Evolutionary conservation across 1,140 invertebrate species (phyloP).

Genomic region (Brevipalpus yothersi): DNA sequence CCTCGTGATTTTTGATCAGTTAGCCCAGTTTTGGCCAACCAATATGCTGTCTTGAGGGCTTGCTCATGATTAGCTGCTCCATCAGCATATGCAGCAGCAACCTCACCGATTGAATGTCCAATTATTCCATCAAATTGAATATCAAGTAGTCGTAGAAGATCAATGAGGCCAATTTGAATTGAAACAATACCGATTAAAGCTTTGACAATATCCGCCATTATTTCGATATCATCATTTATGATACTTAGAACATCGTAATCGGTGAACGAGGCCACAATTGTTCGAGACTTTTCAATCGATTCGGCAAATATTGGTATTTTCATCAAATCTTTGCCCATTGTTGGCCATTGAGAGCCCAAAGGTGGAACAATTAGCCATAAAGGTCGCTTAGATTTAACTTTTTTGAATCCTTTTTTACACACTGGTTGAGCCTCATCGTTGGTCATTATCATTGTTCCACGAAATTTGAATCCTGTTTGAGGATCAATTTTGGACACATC

Average conservation of each 20-base stretch:
- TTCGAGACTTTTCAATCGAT: conserved; percentile 44
- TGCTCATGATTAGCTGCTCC: conserved; percentile 73
- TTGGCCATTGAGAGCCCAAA: conserved; percentile 88
- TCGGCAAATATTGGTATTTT: conserved; percentile 44
- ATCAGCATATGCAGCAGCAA: conserved; percentile 90
- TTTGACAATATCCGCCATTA: conserved; percentile 52
- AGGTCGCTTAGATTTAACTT: background rate
- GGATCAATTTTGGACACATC: background rate
- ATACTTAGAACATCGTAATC: conserved; percentile 55
- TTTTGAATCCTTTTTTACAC: background rate
- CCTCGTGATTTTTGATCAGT: conserved; percentile 32
- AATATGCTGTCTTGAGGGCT: conserved; percentile 59
- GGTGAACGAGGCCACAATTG: conserved; percentile 42
- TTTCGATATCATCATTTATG: conserved; percentile 42
- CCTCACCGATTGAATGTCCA: conserved; percentile 82
- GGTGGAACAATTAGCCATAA: conserved; percentile 68
- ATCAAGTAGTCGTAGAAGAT: conserved; percentile 46
- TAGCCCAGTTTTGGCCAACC: conserved; percentile 56
- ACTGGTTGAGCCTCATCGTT: background rate
- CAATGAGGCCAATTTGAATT: conserved; percentile 74
- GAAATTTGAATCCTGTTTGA: background rate
- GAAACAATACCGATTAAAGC: conserved; percentile 81
- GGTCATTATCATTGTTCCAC: background rate
- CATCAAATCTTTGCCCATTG: conserved; percentile 68
- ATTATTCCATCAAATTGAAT: conserved; percentile 73